phyloP scores from a whole-genome alignment of 2,888 invertebrate genomes.

The Agonopterix alstromeriana region DNA sequence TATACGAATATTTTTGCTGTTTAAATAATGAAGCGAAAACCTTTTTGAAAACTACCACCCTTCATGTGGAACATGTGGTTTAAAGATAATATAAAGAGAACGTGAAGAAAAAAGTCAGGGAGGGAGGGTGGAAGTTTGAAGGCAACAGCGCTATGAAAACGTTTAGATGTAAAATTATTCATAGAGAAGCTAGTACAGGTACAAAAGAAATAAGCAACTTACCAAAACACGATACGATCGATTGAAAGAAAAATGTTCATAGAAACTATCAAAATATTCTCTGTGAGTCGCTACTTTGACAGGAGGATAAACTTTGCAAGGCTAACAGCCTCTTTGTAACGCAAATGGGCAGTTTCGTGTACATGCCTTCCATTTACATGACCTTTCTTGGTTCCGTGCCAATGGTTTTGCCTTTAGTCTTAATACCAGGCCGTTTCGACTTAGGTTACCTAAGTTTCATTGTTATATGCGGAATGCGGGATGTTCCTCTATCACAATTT shows the following conservation, averaged over 20 bases:
- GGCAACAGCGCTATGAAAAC: too few species aligned
- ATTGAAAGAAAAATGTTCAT: not conserved
- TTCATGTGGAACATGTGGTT: too few species aligned
- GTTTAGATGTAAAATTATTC: too few species aligned
- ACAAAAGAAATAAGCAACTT: too few species aligned
- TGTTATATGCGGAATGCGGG: not conserved
- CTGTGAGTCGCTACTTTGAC: not conserved
- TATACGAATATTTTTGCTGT: too few species aligned
- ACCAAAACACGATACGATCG: not conserved
- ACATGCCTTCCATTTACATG: not conserved
- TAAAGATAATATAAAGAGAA: too few species aligned
- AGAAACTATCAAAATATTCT: not conserved
- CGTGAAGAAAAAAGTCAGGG: too few species aligned
- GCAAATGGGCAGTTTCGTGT: constrained; percentile 1
- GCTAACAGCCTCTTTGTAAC: not conserved
- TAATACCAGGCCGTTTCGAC: not conserved
- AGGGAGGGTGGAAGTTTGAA: too few species aligned
- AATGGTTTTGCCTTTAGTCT: not conserved
- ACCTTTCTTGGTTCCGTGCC: constrained; percentile 1
- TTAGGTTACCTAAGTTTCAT: not conserved
- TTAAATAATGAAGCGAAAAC: too few species aligned
- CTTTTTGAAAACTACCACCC: too few species aligned
- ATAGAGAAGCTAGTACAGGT: too few species aligned
- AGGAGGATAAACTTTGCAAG: not conserved
- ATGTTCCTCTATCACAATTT: not conserved